Base-by-base conservation (phyloP, 2,797 vertebrate genomes). In the Pteropus rufus region DNA sequence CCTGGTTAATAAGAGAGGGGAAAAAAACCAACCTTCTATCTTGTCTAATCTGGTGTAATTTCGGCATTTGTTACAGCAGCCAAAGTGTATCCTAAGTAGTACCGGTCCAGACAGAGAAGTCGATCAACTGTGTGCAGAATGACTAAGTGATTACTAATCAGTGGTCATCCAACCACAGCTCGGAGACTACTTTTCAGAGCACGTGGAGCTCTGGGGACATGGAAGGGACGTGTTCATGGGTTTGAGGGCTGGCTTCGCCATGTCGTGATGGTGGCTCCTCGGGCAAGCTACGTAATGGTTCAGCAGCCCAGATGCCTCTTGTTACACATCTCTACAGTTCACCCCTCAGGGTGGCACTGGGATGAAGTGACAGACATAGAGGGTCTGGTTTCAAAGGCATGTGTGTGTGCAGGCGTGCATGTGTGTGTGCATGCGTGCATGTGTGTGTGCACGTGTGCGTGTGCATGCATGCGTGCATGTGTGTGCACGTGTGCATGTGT, bases 141-240 rank as follows among this genome's bases (percentile, higher is more conserved):
- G 62, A 36, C 44, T 26, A 46, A 39, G 15, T 26, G 65, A 23
- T 26, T 1, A 18, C 65, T 19, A 54, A 31, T 36, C 2, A 26
- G 41, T 39, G 65, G 31, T 18, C 56, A 7, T 52, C 0, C 12
- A 54, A 23, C 58, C 2, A 1, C 21, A 23, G 73, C 6, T 1
- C 8, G 8, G 76, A 39, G 34, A 21, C 9, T 6, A 29, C 10
- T 6, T 46, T n/a, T 44, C 1, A 2, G 69, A 44, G 75, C 4
- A 4, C 0, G 1, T 0, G n/a, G 86, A 0, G 0, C 41, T 60
- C 26, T 39, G 36, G 54, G 11, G 39, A 34, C 26, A 3, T 0
- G 1, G 70, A 5, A 15, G 60, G 36, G 34, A 1, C 4, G 3
- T 18, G 65, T 11, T 31, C 31, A 3, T 11, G 26, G 46, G 11